phyloP scores from a whole-genome alignment of 2,888 invertebrate genomes.

The Sepioteuthis lessoniana region DNA sequence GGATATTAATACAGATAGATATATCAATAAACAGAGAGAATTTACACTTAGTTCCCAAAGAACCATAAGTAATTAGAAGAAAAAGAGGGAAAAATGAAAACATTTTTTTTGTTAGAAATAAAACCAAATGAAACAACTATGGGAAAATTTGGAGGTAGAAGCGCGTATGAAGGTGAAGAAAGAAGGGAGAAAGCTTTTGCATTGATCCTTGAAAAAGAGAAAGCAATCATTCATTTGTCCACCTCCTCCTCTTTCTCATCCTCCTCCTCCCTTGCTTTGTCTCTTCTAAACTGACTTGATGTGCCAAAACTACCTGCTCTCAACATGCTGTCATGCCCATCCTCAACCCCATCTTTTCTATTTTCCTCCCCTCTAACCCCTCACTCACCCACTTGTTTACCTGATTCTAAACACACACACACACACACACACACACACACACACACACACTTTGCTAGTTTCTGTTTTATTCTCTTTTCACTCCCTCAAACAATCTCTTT shows the following conservation, averaged over 20 bases:
- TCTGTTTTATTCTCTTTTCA: too few relatives aligned
- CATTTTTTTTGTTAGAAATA: background rate
- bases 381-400: too few relatives aligned
- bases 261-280: background rate
- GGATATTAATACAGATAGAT: background rate
- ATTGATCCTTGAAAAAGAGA: background rate
- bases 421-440: too few relatives aligned
- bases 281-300: background rate
- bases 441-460: too few relatives aligned
- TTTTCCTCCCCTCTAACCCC: background rate
- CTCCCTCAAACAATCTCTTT: background rate
- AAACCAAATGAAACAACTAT: background rate
- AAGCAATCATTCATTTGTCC: background rate
- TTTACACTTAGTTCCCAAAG: background rate
- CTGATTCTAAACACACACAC: too few relatives aligned
- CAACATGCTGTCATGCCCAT: background rate
- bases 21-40: background rate
- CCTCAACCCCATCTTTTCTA: background rate
- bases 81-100: background rate
- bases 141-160: background rate
- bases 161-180: background rate
- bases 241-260: background rate
- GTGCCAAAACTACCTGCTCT: background rate
- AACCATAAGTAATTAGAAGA: background rate
- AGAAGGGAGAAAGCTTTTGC: background rate